Conservation (phyloP, 2,113 vertebrate genomes). For the Heterochromis multidens region DNA sequence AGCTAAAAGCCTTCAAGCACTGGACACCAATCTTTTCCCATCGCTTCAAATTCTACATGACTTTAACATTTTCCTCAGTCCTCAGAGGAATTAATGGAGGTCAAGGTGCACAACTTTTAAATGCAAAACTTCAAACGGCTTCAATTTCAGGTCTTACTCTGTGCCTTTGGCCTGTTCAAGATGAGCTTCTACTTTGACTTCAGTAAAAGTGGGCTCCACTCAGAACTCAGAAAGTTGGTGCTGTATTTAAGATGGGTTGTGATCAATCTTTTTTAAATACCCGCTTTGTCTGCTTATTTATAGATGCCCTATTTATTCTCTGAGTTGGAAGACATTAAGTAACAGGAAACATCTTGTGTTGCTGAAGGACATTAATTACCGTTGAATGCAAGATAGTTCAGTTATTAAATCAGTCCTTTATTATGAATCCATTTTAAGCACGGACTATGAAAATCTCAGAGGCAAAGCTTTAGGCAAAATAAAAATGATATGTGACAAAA, state of each 20-base stretch:
- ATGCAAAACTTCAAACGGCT: slow-evolving; percentile 42
- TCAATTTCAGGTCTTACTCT: not conserved
- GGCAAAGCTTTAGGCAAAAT: not conserved
- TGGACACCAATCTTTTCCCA: not conserved
- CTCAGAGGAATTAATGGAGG: not conserved
- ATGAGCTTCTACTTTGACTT: not conserved
- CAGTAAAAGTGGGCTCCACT: not conserved
- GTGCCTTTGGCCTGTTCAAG: not conserved
- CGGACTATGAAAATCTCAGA: not conserved
- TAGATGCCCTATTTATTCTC: not conserved
- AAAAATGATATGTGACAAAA: not conserved
- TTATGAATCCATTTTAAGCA: not conserved
- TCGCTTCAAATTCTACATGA: not conserved
- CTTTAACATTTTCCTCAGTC: not conserved
- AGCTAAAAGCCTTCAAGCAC: slow-evolving; percentile 1
- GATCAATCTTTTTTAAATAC: not conserved
- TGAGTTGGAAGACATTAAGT: not conserved
- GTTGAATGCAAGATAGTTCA: not conserved
- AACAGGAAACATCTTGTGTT: not conserved
- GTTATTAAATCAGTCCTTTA: not conserved
- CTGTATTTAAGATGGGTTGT: not conserved
- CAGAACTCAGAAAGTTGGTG: not conserved
- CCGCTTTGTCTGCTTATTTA: not conserved
- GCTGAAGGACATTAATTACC: not conserved
- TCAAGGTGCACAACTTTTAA: slow-evolving; percentile 20